phyloP scores from a whole-genome alignment of 1,140 invertebrate genomes.

The Battus philenor region DNA sequence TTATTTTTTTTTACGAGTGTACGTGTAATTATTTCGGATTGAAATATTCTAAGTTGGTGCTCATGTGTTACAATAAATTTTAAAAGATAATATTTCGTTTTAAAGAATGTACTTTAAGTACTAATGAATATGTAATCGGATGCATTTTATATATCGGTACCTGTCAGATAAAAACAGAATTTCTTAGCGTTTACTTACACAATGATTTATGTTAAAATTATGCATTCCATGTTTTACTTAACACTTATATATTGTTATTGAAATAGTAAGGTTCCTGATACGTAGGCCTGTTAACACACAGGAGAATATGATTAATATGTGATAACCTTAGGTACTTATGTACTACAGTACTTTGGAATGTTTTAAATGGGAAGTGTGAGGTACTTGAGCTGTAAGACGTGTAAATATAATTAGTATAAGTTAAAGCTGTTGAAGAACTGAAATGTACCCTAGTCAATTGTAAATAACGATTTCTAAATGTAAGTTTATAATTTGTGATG shows the following conservation, averaged over 20 bases:
- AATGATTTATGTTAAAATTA: conserved; percentile 20
- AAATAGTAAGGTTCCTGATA: conserved; percentile 58
- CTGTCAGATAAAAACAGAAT: conserved; percentile 31
- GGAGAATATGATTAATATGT: conserved; percentile 50
- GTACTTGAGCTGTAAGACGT: conserved; percentile 37
- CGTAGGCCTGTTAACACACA: conserved; percentile 30
- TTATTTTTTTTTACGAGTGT: conserved; percentile 10
- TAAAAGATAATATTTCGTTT: conserved; percentile 13
- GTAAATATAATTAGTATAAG: conserved; percentile 42
- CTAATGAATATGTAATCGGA: conserved; percentile 29
- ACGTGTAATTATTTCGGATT: conserved; percentile 12
- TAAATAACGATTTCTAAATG: conserved; percentile 57
- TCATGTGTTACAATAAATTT: conserved; percentile 28
- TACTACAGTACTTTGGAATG: conserved; percentile 37
- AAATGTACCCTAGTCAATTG: conserved; percentile 75
- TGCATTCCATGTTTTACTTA: conserved; percentile 49
- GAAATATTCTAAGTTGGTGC: conserved; percentile 41
- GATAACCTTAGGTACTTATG: conserved; percentile 69
- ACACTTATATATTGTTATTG: conserved; percentile 30
- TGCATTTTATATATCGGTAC: conserved; percentile 36
- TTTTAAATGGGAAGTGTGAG: conserved; percentile 39
- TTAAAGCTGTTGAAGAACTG: conserved; percentile 64
- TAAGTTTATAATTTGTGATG: conserved; percentile 73
- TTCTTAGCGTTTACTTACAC: conserved; percentile 20
- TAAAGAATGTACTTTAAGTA: conserved; percentile 43